Evolutionary conservation across 1,140 invertebrate species (phyloP).

Genomic region (Cherax quadricarinatus): DNA sequence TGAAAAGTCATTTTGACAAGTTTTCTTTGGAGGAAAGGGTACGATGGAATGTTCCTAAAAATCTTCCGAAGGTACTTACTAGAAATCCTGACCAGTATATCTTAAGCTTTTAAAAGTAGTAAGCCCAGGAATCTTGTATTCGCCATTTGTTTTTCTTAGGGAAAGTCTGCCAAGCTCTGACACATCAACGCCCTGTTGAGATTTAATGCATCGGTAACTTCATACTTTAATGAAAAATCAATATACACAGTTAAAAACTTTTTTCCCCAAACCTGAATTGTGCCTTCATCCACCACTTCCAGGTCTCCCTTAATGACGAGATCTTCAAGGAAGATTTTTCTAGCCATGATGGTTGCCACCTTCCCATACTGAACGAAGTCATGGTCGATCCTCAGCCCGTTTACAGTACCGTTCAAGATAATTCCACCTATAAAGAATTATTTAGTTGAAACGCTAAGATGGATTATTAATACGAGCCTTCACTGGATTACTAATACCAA

Average conservation of each 20-base stretch:
- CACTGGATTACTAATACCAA: background rate
- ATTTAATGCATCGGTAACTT: background rate
- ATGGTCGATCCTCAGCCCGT: background rate
- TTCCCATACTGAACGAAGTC: slow-evolving; percentile 36
- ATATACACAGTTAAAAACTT: background rate
- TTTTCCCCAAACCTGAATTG: slow-evolving; percentile 32
- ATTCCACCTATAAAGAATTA: background rate
- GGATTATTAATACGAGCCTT: background rate
- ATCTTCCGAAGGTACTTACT: background rate
- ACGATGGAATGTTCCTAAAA: background rate
- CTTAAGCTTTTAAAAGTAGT: slow-evolving; percentile 16
- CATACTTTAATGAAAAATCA: background rate
- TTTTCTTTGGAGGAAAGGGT: too few relatives aligned
- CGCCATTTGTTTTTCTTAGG: background rate
- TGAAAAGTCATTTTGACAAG: background rate
- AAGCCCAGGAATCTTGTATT: background rate
- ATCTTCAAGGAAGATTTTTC: slow-evolving; percentile 27
- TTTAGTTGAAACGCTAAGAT: background rate
- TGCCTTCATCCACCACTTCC: slow-evolving; percentile 8
- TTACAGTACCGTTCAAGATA: slow-evolving; percentile 22
- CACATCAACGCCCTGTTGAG: slow-evolving; percentile 39
- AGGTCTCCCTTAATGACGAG: slow-evolving; percentile 16
- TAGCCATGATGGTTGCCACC: background rate
- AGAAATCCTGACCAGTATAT: background rate
- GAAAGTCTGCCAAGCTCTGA: slow-evolving; percentile 20